Base-by-base conservation (phyloP, 2,888 invertebrate species). In the Pseudanteris insignis region DNA sequence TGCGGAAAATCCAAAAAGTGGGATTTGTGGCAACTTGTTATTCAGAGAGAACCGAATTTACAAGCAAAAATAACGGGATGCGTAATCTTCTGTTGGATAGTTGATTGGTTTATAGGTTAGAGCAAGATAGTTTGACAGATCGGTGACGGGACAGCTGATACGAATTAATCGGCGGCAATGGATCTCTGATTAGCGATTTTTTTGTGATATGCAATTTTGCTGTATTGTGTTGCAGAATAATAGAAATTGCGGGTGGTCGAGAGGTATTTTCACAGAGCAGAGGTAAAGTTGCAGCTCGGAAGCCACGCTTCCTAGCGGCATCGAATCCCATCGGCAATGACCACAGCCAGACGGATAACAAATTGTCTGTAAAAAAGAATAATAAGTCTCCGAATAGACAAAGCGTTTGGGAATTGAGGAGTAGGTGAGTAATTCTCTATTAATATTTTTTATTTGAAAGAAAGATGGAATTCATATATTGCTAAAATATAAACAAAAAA, bases 231-330 rank as follows among this genome's bases (percentile, higher is more conserved):
- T 73, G 24, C 72, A 86, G 86, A 79, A 89, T 90, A 78, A 87
- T 88, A 73, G 87, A 88, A 81, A 87, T 88, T 71, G 92, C 92
- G 47, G 92, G 92, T 68, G 92, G 92, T 58, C 85, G 91, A 55
- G 92, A 92, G 81, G 85, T 92, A 63, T 91, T 89, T 81, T 91
- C 91, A 28, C 90, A 91, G 79, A 91, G 90, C 79, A 83, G 91
- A 71, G 89, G 88, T 73, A 90, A 91, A 81, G 79, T 79, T 37
- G 89, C 90, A 43, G 85, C 88, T 43, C 84, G 89, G 67, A 90
- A 89, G 79, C 84, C 88, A 67, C 84, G 89, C 28, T 88, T 82
- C 64, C 78, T 79, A 8, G 71, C 78, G 29, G 75, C 77, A 13
- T 76, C 78, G n/a, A 79, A 80, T 66, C 73, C 79, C 5, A 63